Evolutionary conservation across 2,113 vertebrate genomes (phyloP).

Genomic region (Anser brachyrhynchus): DNA sequence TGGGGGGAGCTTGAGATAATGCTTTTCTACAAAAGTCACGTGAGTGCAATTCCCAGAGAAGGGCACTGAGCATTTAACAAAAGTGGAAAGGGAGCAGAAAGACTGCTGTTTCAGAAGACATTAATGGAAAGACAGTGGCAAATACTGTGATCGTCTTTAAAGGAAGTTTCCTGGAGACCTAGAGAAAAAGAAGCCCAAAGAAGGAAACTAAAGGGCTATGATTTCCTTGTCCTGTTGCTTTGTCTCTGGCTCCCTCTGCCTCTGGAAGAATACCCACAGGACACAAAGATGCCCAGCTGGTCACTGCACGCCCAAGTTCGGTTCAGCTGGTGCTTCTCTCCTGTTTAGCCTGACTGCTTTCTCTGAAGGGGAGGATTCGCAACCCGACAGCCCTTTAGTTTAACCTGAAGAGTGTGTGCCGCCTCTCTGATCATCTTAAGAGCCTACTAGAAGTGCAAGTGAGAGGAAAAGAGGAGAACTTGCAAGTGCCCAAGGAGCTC

Average conservation of each 20-base stretch:
- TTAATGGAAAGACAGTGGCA: conserved; percentile 16
- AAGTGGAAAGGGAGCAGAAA: background rate
- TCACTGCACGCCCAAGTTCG: conserved; percentile 68
- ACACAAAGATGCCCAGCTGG: conserved; percentile 63
- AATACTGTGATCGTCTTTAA: conserved; percentile 36
- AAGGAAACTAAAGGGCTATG: conserved; percentile 61
- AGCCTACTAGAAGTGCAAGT: conserved; percentile 58
- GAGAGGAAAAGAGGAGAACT: conserved; percentile 61
- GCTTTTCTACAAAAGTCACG: background rate
- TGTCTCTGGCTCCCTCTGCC: conserved; percentile 61
- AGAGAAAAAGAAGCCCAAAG: conserved; percentile 13
- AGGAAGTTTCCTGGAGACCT: conserved; percentile 38
- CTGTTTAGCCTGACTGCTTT: conserved; percentile 37
- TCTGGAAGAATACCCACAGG: conserved; percentile 63
- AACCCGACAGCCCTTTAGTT: conserved; percentile 15
- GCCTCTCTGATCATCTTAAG: conserved; percentile 41
- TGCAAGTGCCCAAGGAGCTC: conserved; percentile 62
- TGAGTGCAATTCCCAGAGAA: conserved; percentile 17
- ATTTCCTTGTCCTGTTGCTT: conserved; percentile 67
- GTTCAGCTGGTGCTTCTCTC: conserved; percentile 65
- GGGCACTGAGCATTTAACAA: background rate
- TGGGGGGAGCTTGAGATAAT: background rate
- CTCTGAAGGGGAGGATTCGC: conserved; percentile 42
- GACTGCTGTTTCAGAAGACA: background rate
- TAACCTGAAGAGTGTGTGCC: conserved; percentile 38